phyloP scores from a whole-genome alignment of 2,797 vertebrate genomes.

The Silurus lanzhouensis region DNA sequence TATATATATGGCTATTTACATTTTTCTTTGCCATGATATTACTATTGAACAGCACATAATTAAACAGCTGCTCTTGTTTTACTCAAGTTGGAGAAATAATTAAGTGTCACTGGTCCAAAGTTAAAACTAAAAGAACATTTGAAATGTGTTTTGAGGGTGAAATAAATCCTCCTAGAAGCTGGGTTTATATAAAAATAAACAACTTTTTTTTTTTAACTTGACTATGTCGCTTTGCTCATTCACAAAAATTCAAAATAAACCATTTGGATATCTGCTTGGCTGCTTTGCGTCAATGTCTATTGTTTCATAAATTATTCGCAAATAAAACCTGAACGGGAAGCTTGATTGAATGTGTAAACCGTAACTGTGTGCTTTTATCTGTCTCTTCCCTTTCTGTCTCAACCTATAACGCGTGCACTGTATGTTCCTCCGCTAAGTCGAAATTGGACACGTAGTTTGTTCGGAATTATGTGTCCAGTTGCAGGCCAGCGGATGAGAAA shows the following conservation, averaged over 20 bases:
- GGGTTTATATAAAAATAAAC: not conserved
- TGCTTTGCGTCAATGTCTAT: not conserved
- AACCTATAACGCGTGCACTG: not conserved
- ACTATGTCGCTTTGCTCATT: not conserved
- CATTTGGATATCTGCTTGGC: not conserved
- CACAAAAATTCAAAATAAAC: not conserved
- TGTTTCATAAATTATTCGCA: not conserved
- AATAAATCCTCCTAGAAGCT: not conserved
- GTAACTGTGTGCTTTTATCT: not conserved
- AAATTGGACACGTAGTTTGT: not conserved
- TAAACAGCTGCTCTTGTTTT: conserved; percentile 25
- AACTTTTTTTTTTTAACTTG: not conserved
- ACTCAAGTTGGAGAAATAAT: conserved; percentile 14
- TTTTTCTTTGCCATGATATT: conserved; percentile 24
- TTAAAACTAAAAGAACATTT: not conserved
- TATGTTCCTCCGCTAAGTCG: not conserved
- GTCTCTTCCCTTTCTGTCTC: not conserved
- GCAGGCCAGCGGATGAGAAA: conserved; percentile 25
- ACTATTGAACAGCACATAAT: conserved; percentile 23
- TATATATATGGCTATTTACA: conserved; percentile 8
- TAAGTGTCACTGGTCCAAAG: conserved; percentile 21
- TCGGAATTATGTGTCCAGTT: conserved; percentile 24
- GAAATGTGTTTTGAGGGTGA: not conserved
- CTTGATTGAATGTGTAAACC: not conserved
- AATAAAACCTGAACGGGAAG: not conserved